Base-by-base conservation (phyloP, 1,140 invertebrate species). In the Temnothorax curvispinosus region DNA sequence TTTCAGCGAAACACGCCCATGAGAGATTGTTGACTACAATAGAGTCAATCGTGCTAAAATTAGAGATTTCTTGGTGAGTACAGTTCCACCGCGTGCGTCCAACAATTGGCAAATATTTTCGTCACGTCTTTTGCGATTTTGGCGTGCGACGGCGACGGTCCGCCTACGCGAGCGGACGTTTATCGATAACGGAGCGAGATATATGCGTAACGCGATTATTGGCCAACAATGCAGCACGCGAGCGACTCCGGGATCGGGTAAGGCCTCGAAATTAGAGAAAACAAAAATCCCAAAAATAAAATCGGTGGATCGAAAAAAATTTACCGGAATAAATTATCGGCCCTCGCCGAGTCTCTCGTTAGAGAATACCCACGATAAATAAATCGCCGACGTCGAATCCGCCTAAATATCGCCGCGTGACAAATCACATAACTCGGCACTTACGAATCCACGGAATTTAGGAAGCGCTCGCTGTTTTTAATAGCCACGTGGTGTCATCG, bases 401-500 rank as follows among this genome's bases (percentile, higher is more conserved):
- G 41, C 69, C 85, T 85, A 91, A 87, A 89, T 89, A 85, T 91
- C 71, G 67, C 78, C 15, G 72, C 80, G 80, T 67, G 80, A 84
- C 80, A 38, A 84, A 74, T 77, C 90, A 91, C 87, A 92, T 92
- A 86, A 87, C 91, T 92, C 65, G 74, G 58, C 91, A 88, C 86
- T 90, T 88, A 92, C 91, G 90, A 92, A 92, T 88, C 84, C 56
- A 67, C 82, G 87, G 80, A 87, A 91, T 91, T 91, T 91, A 91
- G 88, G 90, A 91, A 91, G 74, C 88, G 58, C 32, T 75, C 64
- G 88, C 85, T 87, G 87, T 90, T 90, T 90, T 90, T 90, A 90
- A 90, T 90, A 90, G 89, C 88, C 38, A 13, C 75, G 44, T 78
- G 50, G 67, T 90, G 89, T 86, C 89, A 82, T 90, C 89, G 60